These are phyloP conservation scores for Hypocryptadius cinnamomeus DNA, from an alignment of 2,113 vertebrate species.

Conservation along the genomic window DNA sequence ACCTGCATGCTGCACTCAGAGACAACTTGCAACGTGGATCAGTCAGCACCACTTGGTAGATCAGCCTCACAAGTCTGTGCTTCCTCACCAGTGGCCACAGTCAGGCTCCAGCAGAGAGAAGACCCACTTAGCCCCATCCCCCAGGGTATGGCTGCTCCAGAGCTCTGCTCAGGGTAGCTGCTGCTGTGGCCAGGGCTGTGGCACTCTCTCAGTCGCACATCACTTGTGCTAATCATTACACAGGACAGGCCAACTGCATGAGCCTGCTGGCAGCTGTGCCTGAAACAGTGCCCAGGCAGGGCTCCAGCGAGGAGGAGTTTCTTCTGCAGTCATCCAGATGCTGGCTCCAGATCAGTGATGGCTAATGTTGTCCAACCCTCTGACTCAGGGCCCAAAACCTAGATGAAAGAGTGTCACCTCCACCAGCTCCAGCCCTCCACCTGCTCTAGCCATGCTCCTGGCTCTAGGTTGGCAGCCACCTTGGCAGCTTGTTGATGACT, in stretches of 20 bases:
- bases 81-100: neutral
- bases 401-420: neutral
- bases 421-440: neutral
- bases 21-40: neutral
- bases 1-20: neutral
- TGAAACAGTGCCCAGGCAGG: constrained; percentile 1
- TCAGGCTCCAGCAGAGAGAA: neutral
- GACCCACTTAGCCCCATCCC: neutral
- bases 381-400: neutral
- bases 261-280: neutral
- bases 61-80: neutral
- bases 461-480: neutral
- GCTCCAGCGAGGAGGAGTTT: neutral
- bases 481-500: neutral
- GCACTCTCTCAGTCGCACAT: neutral
- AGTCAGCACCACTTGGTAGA: neutral
- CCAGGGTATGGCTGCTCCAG: neutral
- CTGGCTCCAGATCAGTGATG: neutral
- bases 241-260: neutral
- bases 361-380: neutral
- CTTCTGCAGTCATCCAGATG: neutral
- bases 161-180: neutral
- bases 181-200: neutral
- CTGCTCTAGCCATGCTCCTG: neutral
- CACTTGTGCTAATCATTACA: neutral